Percentiles rank a stretch among this genome's conserved stretches.
These are phyloP conservation scores for Chrysemys picta DNA, from an alignment of 2,113 vertebrate species.

Conservation along the genomic window DNA sequence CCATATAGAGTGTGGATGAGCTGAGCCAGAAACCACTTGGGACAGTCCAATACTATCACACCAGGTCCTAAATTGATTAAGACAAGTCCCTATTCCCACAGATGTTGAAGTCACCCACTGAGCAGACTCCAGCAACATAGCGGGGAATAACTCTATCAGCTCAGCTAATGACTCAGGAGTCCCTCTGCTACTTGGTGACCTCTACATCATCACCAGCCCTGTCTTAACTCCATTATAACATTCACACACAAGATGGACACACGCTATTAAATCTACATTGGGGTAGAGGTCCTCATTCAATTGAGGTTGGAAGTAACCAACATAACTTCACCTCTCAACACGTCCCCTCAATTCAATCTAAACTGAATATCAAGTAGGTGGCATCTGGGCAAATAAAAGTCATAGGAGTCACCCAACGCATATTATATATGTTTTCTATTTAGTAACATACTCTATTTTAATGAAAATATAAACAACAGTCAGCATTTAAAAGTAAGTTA, in stretches of 20 bases:
- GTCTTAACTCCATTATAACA: neutral
- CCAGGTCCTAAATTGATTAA: neutral
- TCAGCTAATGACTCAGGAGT: neutral
- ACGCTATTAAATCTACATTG: neutral
- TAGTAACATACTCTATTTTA: neutral
- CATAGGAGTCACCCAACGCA: neutral
- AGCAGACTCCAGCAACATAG: neutral
- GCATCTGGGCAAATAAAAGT: neutral
- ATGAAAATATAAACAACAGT: neutral
- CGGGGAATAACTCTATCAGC: neutral
- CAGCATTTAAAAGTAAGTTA: neutral
- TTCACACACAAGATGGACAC: neutral
- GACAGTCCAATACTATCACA: neutral
- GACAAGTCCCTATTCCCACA: neutral
- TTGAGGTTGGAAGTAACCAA: neutral
- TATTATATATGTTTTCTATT: neutral
- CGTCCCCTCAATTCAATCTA: neutral
- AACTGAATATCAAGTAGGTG: neutral
- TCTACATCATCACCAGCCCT: neutral
- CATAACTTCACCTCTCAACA: neutral
- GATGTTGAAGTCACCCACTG: neutral
- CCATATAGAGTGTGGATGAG: neutral
- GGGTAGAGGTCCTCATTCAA: neutral
- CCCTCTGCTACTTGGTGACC: neutral
- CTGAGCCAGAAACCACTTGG: neutral